Percentiles rank a stretch among this genome's conserved stretches.
Conservation (phyloP, 2,888 invertebrate genomes). For the Stictocephala bisonia region DNA sequence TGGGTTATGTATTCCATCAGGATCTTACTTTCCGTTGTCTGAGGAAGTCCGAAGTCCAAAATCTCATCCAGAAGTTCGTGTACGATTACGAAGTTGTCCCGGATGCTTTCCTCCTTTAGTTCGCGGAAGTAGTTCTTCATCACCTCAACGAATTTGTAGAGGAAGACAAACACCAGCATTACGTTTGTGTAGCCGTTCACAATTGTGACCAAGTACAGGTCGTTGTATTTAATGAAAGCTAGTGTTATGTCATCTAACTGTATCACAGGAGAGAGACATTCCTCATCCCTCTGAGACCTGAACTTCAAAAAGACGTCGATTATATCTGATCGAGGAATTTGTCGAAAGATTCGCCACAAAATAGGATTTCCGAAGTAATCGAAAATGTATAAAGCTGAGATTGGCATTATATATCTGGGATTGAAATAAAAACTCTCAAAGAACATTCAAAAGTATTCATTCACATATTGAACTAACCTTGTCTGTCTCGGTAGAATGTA, state of each 20-base stretch:
- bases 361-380: constrained; percentile 76
- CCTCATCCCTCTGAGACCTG: constrained; percentile 74
- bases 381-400: constrained; percentile 72
- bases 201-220: constrained; percentile 72
- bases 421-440: no score
- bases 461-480: no score
- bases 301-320: constrained; percentile 76
- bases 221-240: constrained; percentile 74
- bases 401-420: no score
- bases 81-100: constrained; percentile 76
- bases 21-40: constrained; percentile 75
- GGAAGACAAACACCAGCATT: constrained; percentile 71
- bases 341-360: constrained; percentile 74
- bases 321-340: constrained; percentile 72
- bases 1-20: constrained; percentile 75
- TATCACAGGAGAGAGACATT: constrained; percentile 71
- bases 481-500: no score
- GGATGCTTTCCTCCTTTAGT: constrained; percentile 74
- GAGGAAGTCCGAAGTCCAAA: constrained; percentile 76
- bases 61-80: constrained; percentile 76
- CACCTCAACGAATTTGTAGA: constrained; percentile 73
- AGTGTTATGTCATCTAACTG: constrained; percentile 70
- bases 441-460: no score
- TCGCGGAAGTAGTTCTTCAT: constrained; percentile 76
- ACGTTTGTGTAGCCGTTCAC: constrained; percentile 74